Percentiles rank a stretch among this genome's conserved stretches.
Evolutionary conservation across 92 coral and sea anemone species (phyloP).

Genomic region (Plumapathes pennacea): DNA sequence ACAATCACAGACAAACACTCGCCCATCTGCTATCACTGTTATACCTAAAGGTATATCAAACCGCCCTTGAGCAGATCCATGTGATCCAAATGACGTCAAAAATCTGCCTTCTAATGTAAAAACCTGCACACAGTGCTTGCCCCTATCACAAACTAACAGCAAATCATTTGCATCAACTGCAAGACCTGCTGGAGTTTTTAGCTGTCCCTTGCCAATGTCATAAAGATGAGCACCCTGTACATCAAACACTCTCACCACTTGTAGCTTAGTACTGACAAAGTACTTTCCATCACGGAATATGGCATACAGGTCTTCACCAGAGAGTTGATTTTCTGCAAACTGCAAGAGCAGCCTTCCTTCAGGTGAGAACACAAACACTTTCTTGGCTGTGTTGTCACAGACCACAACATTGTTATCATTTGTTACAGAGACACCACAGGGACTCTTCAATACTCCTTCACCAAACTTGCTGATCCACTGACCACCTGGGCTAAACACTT

Average conservation of each 20-base stretch:
- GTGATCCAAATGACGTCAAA: conserved; percentile 45
- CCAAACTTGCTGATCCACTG: conserved; percentile 40
- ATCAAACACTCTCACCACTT: conserved; percentile 47
- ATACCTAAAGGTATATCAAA: conserved; percentile 56
- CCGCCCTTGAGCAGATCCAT: conserved; percentile 47
- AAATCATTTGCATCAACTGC: conserved; percentile 32
- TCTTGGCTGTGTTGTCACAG: conserved; percentile 46
- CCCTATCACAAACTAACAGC: conserved; percentile 58
- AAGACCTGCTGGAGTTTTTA: conserved; percentile 53
- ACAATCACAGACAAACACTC: conserved; percentile 40
- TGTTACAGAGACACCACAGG: conserved; percentile 43
- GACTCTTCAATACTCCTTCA: conserved; percentile 30
- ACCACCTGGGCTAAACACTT: conserved; percentile 38
- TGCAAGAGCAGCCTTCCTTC: conserved; percentile 30
- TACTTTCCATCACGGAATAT: conserved; percentile 37
- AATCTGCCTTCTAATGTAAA: conserved; percentile 52
- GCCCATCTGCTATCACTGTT: conserved; percentile 29
- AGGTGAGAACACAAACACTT: conserved; percentile 42
- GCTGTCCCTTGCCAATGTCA: conserved; percentile 47
- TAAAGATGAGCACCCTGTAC: conserved; percentile 31
- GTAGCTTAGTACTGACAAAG: conserved; percentile 37
- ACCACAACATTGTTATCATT: conserved; percentile 28
- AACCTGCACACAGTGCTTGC: conserved; percentile 60
- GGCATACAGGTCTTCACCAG: conserved; percentile 36
- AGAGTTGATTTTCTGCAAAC: conserved; percentile 11